Percentiles rank a stretch among this genome's conserved stretches.
phyloP scores from a whole-genome alignment of 2,888 invertebrate species.

The Endomychus coccineus region DNA sequence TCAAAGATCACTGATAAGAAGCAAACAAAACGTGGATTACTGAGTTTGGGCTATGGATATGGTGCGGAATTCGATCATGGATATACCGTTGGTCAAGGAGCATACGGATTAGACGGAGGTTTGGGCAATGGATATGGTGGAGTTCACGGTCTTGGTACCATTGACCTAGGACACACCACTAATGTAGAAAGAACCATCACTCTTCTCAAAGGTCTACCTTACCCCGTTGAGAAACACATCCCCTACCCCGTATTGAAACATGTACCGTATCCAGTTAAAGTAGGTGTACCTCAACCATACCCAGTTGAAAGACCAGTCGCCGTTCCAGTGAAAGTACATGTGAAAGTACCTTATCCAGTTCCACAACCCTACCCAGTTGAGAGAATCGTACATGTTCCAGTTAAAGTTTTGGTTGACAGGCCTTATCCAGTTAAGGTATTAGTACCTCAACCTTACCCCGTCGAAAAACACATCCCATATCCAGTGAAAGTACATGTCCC shows the following conservation, averaged over 20 bases:
- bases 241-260: constrained; percentile 61
- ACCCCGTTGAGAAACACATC: constrained; percentile 56
- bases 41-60: constrained; percentile 74
- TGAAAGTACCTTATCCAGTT: constrained; percentile 71
- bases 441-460: constrained; percentile 74
- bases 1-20: constrained; percentile 54
- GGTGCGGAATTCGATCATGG: constrained; percentile 70
- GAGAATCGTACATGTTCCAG: constrained; percentile 65
- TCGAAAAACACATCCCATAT: constrained; percentile 66
- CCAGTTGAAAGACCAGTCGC: constrained; percentile 69
- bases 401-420: constrained; percentile 63
- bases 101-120: constrained; percentile 50
- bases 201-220: constrained; percentile 58
- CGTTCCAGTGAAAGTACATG: constrained; percentile 66
- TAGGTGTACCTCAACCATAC: constrained; percentile 56
- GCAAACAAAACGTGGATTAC: constrained; percentile 73
- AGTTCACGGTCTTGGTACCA: constrained; percentile 25
- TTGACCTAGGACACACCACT: constrained; percentile 43
- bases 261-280: constrained; percentile 57
- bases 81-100: constrained; percentile 55
- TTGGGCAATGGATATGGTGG: constrained; percentile 35
- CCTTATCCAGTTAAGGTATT: constrained; percentile 72
- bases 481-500: constrained; percentile 71
- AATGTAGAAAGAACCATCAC: constrained; percentile 59
- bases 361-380: constrained; percentile 73